Percentiles rank a stretch among this genome's conserved stretches.
Evolutionary conservation across 2,888 invertebrate species (phyloP).

Genomic region (Bruchidius siliquastri): DNA sequence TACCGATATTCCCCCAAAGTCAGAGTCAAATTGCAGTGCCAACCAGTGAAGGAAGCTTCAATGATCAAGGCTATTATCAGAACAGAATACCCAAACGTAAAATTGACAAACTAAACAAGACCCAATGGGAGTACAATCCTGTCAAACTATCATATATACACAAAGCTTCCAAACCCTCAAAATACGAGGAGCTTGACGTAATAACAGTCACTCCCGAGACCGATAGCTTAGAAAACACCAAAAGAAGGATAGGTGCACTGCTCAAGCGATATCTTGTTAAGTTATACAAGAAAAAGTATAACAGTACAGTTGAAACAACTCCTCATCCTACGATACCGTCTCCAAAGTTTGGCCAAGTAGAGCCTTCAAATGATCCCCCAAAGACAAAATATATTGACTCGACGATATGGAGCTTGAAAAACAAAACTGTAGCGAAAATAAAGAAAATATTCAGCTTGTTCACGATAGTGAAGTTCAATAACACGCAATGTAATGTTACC

Average conservation of each 20-base stretch:
- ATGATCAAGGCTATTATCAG: background rate
- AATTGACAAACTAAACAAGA: constrained; percentile 3
- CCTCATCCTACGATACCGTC: background rate
- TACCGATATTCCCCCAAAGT: constrained; percentile 13
- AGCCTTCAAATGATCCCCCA: constrained; percentile 3
- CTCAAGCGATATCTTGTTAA: constrained; percentile 29
- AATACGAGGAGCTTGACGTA: constrained; percentile 16
- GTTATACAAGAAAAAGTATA: constrained; percentile 28
- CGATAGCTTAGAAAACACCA: constrained; percentile 11
- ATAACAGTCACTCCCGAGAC: constrained; percentile 1
- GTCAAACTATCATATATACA: constrained; percentile 16
- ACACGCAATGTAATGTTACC: constrained; percentile 56
- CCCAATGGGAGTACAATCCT: constrained; percentile 7
- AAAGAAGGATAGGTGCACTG: constrained; percentile 26
- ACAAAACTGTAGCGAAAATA: constrained; percentile 38
- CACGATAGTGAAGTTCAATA: constrained; percentile 66
- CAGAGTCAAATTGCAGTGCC: constrained; percentile 6
- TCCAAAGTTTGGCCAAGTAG: background rate
- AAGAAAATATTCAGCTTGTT: constrained; percentile 62
- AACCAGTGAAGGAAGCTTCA: background rate
- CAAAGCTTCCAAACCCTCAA: constrained; percentile 16
- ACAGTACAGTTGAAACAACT: constrained; percentile 1
- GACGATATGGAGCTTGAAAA: constrained; percentile 28
- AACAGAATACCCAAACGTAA: constrained; percentile 17
- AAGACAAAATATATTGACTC: constrained; percentile 27